Evolutionary conservation across 2,888 invertebrate species (phyloP).

Genomic region (Xylocampa areola): DNA sequence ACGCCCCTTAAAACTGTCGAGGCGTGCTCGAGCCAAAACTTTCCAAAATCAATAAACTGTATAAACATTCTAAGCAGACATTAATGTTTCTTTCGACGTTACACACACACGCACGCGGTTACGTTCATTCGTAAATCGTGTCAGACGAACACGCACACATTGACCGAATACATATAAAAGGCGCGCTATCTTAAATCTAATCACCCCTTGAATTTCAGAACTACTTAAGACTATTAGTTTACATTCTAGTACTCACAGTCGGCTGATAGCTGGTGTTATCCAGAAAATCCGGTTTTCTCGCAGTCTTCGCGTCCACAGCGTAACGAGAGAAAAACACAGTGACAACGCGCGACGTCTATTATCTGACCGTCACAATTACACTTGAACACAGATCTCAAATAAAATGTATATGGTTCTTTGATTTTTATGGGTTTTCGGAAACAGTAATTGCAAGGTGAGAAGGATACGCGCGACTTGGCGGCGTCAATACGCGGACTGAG

Average conservation of each 20-base stretch:
- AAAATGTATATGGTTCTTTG: conserved; percentile 48
- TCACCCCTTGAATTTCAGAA: conserved; percentile 27
- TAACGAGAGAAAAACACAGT: conserved; percentile 48
- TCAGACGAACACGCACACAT: conserved; percentile 52
- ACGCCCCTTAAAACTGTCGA: conserved; percentile 52
- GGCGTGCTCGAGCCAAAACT: conserved; percentile 64
- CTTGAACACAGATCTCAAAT: conserved; percentile 53
- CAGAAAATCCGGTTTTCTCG: conserved; percentile 73
- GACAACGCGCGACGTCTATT: conserved; percentile 38
- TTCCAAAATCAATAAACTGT: conserved; percentile 75
- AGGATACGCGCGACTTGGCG: conserved; percentile 71
- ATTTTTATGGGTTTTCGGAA: conserved; percentile 51
- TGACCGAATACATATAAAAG: conserved; percentile 32
- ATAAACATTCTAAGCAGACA: conserved; percentile 70
- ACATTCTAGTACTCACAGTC: conserved; percentile 73
- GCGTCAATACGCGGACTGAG: conserved; percentile 86
- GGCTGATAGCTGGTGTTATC: conserved; percentile 66
- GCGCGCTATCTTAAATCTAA: conserved; percentile 48
- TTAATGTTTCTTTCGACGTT: conserved; percentile 68
- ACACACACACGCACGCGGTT: conserved; percentile 47
- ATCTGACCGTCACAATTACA: conserved; percentile 61
- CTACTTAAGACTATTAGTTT: conserved; percentile 35
- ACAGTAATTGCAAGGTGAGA: conserved; percentile 33
- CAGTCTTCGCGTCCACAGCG: conserved; percentile 50
- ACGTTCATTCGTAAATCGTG: conserved; percentile 52